These are phyloP conservation scores for Trinorchestia longiramus DNA, from an alignment of 1,140 invertebrate genomes.

Conservation along the genomic window DNA sequence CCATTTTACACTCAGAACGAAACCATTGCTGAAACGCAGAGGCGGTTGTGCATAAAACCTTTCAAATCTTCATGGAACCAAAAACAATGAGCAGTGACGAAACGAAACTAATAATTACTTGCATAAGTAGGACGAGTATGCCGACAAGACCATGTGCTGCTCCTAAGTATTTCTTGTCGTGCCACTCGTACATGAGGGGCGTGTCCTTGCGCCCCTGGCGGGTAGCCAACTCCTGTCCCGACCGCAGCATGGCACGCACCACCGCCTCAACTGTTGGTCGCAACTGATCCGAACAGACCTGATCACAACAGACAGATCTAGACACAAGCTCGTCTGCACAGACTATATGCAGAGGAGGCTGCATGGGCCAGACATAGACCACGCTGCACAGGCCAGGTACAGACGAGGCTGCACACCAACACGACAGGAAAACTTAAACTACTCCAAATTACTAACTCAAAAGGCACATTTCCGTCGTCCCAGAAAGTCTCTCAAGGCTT, in stretches of 20 bases:
- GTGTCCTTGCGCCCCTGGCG: constrained; percentile 70
- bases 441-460: too few species aligned
- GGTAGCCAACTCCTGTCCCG: constrained; percentile 76
- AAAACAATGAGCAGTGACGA: not conserved
- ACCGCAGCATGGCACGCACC: constrained; percentile 76
- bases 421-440: too few species aligned
- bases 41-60: too few species aligned
- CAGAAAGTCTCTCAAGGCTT: too few species aligned
- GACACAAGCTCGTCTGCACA: not conserved
- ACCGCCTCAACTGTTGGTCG: constrained; percentile 72
- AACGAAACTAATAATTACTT: constrained; percentile 72
- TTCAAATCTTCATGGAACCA: not conserved
- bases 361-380: too few species aligned
- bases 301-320: not conserved
- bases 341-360: too few species aligned
- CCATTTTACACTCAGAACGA: not conserved
- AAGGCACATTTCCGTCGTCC: too few species aligned
- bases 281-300: constrained; percentile 56
- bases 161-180: constrained; percentile 87
- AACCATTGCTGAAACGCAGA: not conserved
- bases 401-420: too few species aligned
- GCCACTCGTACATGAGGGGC: constrained; percentile 88
- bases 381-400: too few species aligned
- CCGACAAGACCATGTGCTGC: constrained; percentile 89
- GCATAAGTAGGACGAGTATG: constrained; percentile 84